Conservation (phyloP, 2,888 invertebrate genomes). For the Baronia brevicornis region DNA sequence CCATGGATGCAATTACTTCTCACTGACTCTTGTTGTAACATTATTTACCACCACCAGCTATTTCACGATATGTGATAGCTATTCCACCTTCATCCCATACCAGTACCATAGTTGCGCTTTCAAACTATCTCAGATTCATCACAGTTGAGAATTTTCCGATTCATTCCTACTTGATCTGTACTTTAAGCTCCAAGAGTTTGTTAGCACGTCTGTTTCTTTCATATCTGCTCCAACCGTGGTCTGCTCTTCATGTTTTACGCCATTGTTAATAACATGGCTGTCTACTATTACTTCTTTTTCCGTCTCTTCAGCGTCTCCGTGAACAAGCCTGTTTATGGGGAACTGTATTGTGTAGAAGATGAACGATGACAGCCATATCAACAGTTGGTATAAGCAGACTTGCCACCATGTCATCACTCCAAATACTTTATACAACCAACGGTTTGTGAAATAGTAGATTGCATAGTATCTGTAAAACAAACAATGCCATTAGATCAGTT, state of each 20-base stretch:
- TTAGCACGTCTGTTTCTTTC: constrained; percentile 20
- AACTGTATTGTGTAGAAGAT: constrained; percentile 54
- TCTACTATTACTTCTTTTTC: constrained; percentile 25
- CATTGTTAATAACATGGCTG: neutral
- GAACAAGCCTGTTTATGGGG: constrained; percentile 53
- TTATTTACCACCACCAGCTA: no score
- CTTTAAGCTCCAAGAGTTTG: constrained; percentile 39
- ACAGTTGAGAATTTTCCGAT: constrained; percentile 47
- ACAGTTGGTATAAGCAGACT: constrained; percentile 49
- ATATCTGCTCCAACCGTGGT: constrained; percentile 10
- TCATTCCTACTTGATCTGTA: constrained; percentile 31
- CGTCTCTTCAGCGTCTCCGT: constrained; percentile 26
- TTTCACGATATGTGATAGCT: neutral
- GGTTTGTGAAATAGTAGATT: constrained; percentile 56
- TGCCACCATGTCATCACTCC: constrained; percentile 71
- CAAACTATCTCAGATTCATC: constrained; percentile 10
- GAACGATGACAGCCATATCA: constrained; percentile 26
- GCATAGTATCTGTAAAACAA: constrained; percentile 53
- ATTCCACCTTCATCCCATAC: neutral
- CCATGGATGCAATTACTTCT: no score
- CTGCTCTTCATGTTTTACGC: neutral
- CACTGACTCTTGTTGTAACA: no score
- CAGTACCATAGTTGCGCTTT: neutral
- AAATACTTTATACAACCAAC: constrained; percentile 72
- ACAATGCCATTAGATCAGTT: neutral